A percentile compares a stretch with the other conserved stretches of the same genome.
Conservation (phyloP, 2,113 vertebrate genomes). For the Myiozetetes cayanensis region DNA sequence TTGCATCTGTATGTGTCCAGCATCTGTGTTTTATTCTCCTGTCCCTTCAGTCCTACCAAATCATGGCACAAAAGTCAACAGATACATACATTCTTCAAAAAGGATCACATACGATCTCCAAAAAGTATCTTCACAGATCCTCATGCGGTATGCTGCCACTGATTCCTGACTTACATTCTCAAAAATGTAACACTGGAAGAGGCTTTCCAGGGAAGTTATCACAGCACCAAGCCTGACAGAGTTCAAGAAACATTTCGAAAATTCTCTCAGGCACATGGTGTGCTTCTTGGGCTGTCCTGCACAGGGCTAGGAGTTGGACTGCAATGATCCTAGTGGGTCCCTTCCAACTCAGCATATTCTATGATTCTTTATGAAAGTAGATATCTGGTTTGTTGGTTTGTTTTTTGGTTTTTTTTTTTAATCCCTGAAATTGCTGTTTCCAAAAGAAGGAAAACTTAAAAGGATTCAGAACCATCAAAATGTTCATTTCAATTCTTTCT, state of each 20-base stretch:
- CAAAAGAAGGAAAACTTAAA: not conserved
- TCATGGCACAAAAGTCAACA: not conserved
- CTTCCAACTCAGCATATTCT: not conserved
- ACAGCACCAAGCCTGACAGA: not conserved
- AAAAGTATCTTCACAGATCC: not conserved
- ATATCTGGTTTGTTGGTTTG: not conserved
- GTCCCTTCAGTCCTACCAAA: not conserved
- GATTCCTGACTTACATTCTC: not conserved
- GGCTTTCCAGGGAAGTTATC: not conserved
- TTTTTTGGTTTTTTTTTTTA: not conserved
- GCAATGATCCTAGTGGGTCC: fast-evolving
- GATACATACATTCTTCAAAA: not conserved
- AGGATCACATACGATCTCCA: not conserved
- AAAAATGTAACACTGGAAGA: not conserved
- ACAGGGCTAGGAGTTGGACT: not conserved
- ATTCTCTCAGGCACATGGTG: fast-evolving
- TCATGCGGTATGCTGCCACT: fast-evolving
- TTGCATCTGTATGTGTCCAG: not conserved
- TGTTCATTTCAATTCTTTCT: not conserved
- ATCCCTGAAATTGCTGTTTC: not conserved
- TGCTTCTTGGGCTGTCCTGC: not conserved
- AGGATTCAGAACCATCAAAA: not conserved
- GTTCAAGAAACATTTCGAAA: not conserved
- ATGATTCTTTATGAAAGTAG: not conserved
- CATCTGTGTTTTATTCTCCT: not conserved